Percentiles rank a stretch among this genome's conserved stretches.
Conservation (phyloP, 1,140 invertebrate genomes). For the Teleopsis dalmanni region DNA sequence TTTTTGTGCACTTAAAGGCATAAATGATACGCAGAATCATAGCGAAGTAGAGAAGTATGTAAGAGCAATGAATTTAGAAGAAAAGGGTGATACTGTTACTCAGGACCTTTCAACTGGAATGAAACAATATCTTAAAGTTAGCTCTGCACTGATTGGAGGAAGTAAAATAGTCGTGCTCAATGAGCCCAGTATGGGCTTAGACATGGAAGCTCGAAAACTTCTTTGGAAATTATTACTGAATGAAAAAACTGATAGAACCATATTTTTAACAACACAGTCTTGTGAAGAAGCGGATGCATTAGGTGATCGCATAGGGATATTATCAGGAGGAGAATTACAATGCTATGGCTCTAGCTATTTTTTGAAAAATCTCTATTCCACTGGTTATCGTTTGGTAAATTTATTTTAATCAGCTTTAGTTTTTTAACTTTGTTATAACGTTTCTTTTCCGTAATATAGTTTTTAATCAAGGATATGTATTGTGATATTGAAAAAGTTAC, state of each 20-base stretch:
- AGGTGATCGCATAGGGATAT: constrained; percentile 30
- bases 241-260: constrained; percentile 28
- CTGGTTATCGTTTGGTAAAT: constrained; percentile 74
- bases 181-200: constrained; percentile 27
- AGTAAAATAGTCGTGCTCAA: constrained; percentile 30
- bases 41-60: constrained; percentile 14
- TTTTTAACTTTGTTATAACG: too few species aligned
- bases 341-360: constrained; percentile 79
- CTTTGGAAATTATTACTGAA: constrained; percentile 25
- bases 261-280: constrained; percentile 25
- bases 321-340: constrained; percentile 44
- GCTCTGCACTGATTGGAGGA: constrained; percentile 26
- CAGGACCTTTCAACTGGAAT: constrained; percentile 4
- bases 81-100: constrained; percentile 4
- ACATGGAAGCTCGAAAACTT: constrained; percentile 14
- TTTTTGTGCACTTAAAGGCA: not conserved
- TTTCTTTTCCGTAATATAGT: too few species aligned
- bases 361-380: constrained; percentile 81
- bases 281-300: constrained; percentile 18
- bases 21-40: not conserved
- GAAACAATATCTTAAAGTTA: constrained; percentile 14
- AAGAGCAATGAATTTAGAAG: constrained; percentile 12
- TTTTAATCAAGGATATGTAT: too few species aligned
- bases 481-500: too few species aligned
- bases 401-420: too few species aligned